Base-by-base conservation (phyloP, 2,888 invertebrate species). In the Liopterus haemorrhoidalis region DNA sequence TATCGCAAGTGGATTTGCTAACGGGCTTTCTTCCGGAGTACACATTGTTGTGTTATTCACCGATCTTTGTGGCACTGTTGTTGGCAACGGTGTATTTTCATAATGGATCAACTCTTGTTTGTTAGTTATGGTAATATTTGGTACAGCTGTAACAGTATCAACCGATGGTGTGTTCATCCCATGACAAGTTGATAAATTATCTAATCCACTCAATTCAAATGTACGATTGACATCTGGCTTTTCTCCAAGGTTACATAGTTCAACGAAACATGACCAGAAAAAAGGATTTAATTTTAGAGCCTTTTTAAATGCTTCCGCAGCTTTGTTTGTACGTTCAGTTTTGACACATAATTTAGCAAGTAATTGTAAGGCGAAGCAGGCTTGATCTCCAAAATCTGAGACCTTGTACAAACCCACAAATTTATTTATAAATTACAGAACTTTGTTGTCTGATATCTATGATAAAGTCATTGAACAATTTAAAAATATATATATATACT, bases 251-350 rank as follows among this genome's bases (percentile, higher is more conserved):
- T 87, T 84, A 70, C 94, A 94, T 41, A 96, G 73, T 63, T 84
- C 81, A 59, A 87, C 81, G 69, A 88, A 96, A 18, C 90, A 84
- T 62, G 89, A 84, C 94, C 95, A 96, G 67, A 96, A 75, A 67
- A 95, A 93, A 15, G 96, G 96, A 69, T 96, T 96, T 42, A 94
- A 66, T 65, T 87, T 86, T 15, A 96, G 73, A 53, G 92, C 87
- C 62, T 78, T 75, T 53, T 76, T 76, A 63, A 85, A 82, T 11
- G 86, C 85, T 58, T 86, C 89, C 18, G 77, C 75, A 22, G 87
- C 86, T 65, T 81, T 78, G 55, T 72, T 68, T 58, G 78, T 76
- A 46, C 88, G 76, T 64, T 90, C 90, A 44, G 90, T 88, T 65
- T 82, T 83, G 56, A 81, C 81, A 64, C 87, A 94, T 53, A 95